Base-by-base conservation (phyloP, 2,113 vertebrate genomes). In the Tringa solitaria region DNA sequence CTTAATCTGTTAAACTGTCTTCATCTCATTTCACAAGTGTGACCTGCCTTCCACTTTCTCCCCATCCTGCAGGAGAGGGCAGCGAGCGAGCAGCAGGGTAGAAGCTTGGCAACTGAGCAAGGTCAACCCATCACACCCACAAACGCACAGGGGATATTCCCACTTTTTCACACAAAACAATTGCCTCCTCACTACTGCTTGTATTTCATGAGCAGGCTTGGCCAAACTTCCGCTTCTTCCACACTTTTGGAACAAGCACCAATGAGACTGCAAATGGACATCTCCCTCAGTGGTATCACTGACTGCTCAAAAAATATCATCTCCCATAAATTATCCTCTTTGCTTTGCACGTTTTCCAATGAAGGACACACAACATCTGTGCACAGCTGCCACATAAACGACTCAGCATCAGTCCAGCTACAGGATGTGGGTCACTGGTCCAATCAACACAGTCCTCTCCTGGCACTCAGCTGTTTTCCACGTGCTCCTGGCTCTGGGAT, bases 141-240 rank as follows among this genome's bases (percentile, higher is more conserved):
- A 8, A 1, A 22, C 0, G 0, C 2, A 12, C 4, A 4, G 26
- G 53, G 35, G 81, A 67, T 3, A 32, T 5, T 76, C 51, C n/a
- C 50, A 23, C 51, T 67, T 26, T 7, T 7, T 28, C 78, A 37
- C 54, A 64, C 33, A 51, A 10, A 63, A n/a, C 2, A 0, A 41
- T 4, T 39, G 20, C 8, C 19, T 63, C 48, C n/a, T 87, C 46
- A 26, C 22, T 26, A 10, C 45, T 33, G 24, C 30, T 37, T 48
- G 0, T 7, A 20, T 32, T 8, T 27, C 6, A 57, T 18, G 50
- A 28, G 46, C 28, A 70, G 22, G 37, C 13, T 28, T 37, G 39
- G 63, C 51, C 63, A 19, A 41, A 33, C 23, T 23, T 48, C 21
- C 0, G 0, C 69, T 61, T 54, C 64, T 67, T 56, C 64, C 21